Percentiles rank a stretch among this genome's conserved stretches.
Conservation (phyloP, 2,888 invertebrate species). For the Anthrax anthrax region DNA sequence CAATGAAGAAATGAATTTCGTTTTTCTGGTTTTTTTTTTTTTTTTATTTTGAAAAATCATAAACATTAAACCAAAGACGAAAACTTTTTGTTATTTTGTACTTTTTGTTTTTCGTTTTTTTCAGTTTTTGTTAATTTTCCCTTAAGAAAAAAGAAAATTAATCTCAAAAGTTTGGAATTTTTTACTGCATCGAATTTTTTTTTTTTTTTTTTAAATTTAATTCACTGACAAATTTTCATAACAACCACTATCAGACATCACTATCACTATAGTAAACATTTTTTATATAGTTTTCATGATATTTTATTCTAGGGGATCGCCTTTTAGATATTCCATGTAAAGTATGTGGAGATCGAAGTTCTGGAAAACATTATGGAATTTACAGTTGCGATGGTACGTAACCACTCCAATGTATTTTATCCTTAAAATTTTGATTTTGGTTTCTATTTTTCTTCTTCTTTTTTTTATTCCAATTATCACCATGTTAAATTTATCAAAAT, state of each 20-base stretch:
- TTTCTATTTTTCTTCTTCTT: background rate
- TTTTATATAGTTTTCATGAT: too few species aligned
- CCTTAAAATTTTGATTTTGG: background rate
- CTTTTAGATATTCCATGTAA: conserved; percentile 97
- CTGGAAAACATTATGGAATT: conserved; percentile 98
- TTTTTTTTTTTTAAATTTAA: conserved; percentile 1
- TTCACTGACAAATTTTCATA: too few species aligned
- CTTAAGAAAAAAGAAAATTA: background rate
- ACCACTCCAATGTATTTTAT: background rate
- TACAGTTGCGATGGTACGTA: conserved; percentile 94
- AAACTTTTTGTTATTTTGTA: too few species aligned
- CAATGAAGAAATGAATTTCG: too few species aligned
- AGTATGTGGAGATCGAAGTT: conserved; percentile 96
- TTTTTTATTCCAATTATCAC: background rate
- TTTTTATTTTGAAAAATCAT: too few species aligned
- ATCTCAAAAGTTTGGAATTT: background rate
- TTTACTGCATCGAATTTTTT: background rate
- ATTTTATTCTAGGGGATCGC: conserved; percentile 61
- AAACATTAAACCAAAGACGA: too few species aligned
- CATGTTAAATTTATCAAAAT: too few species aligned
- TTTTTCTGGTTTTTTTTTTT: too few species aligned
- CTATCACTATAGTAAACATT: too few species aligned
- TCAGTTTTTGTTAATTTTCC: too few species aligned
- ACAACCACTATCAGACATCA: too few species aligned
- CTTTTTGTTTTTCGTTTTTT: too few species aligned